Evolutionary conservation across 92 coral and sea anemone species (phyloP), one percentile per base, ranked within the genome.

Genomic region (Siderastrea siderea): DNA sequence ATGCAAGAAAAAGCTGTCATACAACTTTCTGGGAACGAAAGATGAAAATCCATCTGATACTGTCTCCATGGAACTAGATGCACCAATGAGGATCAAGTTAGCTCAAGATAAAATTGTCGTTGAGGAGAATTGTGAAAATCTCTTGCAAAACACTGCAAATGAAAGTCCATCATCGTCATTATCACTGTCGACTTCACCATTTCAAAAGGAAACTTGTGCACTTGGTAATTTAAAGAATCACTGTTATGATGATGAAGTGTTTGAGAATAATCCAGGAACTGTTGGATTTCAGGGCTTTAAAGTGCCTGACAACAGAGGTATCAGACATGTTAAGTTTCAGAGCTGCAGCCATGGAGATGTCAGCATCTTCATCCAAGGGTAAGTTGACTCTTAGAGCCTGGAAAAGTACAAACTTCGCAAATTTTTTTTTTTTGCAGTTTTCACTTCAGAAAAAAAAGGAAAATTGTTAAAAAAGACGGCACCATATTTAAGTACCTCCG

Each of bases 361-460:
- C 17, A 54, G 17, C 49, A 55, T 77, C 26, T 85, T 75, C 60
- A 77, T 85, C 15, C 82, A 85, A 17, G 89, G 89, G 89, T 85
- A 68, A 58, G 89, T 67, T 51, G 9, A n/a, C 15, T 3, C 47
- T n/a, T 50, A 50, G 3, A 11, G 46, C 9, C 5, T 68, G 47
- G 2, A 67, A 68, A 26, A 15, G n/a, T 15, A n/a, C 66, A 61
- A 61, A 61, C 6, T 14, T 61, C 26, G 47, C 1, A 26, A 68
- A 68, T 26, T 38, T 68, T 3, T 2, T 68, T 15, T 65, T 19
- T 65, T 26, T 17, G 7, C 10, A 13, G 2, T 65, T 14, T 65
- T 65, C 45, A 15, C 38, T 26, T 26, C 38, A 26, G 38, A 26
- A 26, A 26, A 26, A 26, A 26, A 26, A 26, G 38, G 13, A 58